Percentiles rank a stretch among this genome's conserved stretches.
Conservation (phyloP, 2,797 vertebrate genomes). For the Phoeniculus purpureus region DNA sequence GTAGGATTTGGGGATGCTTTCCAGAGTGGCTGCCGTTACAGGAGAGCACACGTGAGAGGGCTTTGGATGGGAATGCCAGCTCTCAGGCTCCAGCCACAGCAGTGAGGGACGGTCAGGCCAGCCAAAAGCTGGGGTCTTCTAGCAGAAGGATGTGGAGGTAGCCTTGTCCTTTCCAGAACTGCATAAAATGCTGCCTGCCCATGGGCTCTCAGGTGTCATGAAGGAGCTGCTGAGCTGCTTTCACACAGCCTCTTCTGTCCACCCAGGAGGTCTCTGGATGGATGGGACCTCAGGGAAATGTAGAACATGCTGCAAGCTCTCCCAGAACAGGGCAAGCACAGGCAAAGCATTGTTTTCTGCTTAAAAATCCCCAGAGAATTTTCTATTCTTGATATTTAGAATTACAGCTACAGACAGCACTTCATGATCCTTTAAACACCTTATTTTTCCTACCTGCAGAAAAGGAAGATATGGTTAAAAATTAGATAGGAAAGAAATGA, state of each 20-base stretch:
- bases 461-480: neutral
- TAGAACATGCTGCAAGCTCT: neutral
- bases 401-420: neutral
- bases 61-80: neutral
- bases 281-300: neutral
- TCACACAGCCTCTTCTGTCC: neutral
- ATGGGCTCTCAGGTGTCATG: accelerated
- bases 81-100: neutral
- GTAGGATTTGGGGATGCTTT: neutral
- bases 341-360: neutral
- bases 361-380: neutral
- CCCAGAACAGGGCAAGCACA: neutral
- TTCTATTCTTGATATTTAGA: neutral
- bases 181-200: accelerated
- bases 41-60: accelerated
- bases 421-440: neutral
- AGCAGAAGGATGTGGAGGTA: neutral
- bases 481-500: neutral
- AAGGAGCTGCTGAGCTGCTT: neutral
- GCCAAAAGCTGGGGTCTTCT: neutral
- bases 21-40: neutral
- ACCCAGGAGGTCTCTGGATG: neutral
- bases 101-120: neutral
- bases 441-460: neutral
- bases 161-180: accelerated